Conservation (phyloP, 2,888 invertebrate genomes). For the Ptychoptera contaminata region DNA sequence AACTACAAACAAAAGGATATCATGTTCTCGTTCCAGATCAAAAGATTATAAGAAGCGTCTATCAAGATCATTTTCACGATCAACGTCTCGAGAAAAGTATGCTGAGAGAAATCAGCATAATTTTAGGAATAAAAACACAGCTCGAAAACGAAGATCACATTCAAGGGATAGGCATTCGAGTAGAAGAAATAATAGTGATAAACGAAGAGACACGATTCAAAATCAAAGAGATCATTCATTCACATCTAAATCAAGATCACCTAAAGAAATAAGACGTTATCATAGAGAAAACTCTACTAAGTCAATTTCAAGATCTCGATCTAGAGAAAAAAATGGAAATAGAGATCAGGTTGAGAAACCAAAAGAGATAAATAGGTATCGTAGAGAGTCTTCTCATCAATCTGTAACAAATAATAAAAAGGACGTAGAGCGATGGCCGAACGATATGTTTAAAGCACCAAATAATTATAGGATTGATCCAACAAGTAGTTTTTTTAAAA, state of each 20-base stretch:
- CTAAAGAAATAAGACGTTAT: too few species aligned
- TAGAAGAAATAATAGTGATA: not conserved
- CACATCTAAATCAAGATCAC: not conserved
- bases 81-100: too few species aligned
- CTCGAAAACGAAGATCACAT: too few species aligned
- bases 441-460: conserved; percentile 19
- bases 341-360: not conserved
- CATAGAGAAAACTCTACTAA: too few species aligned
- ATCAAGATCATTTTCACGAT: too few species aligned
- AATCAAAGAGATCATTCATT: not conserved
- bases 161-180: too few species aligned
- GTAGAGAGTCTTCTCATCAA: too few species aligned
- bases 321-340: not conserved
- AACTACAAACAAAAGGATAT: not conserved
- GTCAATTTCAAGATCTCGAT: not conserved
- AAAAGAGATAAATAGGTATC: not conserved
- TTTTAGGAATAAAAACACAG: too few species aligned
- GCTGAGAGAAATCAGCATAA: too few species aligned
- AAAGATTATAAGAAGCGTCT: too few species aligned
- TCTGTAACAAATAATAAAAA: conserved; percentile 4
- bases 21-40: not conserved
- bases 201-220: not conserved
- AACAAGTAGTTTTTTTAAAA: not conserved
- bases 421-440: conserved; percentile 17
- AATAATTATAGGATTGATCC: not conserved